Evolutionary conservation across 2,888 invertebrate species (phyloP).

Genomic region (Ectropis crepuscularia): DNA sequence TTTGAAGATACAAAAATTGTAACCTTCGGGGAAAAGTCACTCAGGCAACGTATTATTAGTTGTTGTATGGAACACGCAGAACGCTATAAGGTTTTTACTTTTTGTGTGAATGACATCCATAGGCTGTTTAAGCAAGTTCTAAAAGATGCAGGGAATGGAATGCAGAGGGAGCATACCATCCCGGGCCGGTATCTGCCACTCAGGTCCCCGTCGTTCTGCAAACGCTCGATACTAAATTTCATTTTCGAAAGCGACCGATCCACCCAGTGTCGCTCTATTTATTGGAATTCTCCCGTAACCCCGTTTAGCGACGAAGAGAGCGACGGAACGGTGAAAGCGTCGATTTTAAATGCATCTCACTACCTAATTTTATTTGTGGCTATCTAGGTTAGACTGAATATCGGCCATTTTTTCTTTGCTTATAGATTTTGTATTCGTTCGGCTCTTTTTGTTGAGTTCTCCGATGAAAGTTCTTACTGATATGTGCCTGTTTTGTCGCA

Average conservation of each 20-base stretch:
- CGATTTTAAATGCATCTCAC: slow-evolving; percentile 16
- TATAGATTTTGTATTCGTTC: too few species aligned
- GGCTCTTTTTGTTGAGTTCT: too few species aligned
- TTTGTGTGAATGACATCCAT: too few species aligned
- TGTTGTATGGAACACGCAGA: too few species aligned
- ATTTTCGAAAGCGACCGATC: slow-evolving; percentile 60
- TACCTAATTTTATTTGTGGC: slow-evolving; percentile 4
- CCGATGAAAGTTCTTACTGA: too few species aligned
- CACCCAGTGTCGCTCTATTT: slow-evolving; percentile 53
- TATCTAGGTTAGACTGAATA: background rate
- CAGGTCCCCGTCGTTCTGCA: slow-evolving; percentile 35
- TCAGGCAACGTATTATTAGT: too few species aligned
- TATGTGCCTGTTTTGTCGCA: too few species aligned
- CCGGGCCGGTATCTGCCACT: slow-evolving; percentile 38
- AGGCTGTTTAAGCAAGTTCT: slow-evolving; percentile 18
- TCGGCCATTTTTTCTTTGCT: too few species aligned
- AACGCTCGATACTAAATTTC: slow-evolving; percentile 62
- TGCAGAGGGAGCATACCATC: slow-evolving; percentile 18
- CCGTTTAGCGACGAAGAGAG: slow-evolving; percentile 26
- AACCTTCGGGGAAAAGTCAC: too few species aligned
- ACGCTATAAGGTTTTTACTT: too few species aligned
- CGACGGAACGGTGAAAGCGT: slow-evolving; percentile 14
- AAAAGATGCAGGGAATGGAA: slow-evolving; percentile 23
- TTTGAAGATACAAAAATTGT: too few species aligned
- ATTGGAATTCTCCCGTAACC: slow-evolving; percentile 44